Conservation (phyloP, 2,797 vertebrate genomes). For the Discoglossus pictus region DNA sequence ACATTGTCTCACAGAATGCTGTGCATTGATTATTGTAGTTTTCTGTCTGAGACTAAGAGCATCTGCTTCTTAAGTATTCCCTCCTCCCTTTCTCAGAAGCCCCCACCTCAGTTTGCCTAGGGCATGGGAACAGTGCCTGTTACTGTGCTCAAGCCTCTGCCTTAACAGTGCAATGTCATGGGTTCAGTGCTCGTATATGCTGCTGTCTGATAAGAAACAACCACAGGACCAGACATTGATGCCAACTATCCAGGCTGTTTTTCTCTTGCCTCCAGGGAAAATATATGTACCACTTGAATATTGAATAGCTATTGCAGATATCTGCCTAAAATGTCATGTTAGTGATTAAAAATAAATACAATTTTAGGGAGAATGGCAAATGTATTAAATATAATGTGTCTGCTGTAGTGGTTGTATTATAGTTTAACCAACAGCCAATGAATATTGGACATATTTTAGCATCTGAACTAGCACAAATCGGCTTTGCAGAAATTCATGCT, state of each 20-base stretch:
- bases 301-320: slow-evolving; percentile 4
- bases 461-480: too few relatives aligned
- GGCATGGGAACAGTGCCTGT: slow-evolving; percentile 68
- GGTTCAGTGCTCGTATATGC: slow-evolving; percentile 57
- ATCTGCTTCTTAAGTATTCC: slow-evolving; percentile 66
- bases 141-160: slow-evolving; percentile 48
- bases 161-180: slow-evolving; percentile 50
- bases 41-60: slow-evolving; percentile 65
- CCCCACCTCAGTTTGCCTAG: slow-evolving; percentile 56
- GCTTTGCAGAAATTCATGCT: too few relatives aligned
- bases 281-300: slow-evolving; percentile 8
- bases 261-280: slow-evolving; percentile 56
- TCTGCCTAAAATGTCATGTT: background rate
- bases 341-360: too few relatives aligned
- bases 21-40: slow-evolving; percentile 63
- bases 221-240: slow-evolving; percentile 39
- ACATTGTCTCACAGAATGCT: slow-evolving; percentile 65
- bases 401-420: too few relatives aligned
- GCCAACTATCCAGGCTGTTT: slow-evolving; percentile 48
- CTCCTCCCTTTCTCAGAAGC: slow-evolving; percentile 61
- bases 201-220: slow-evolving; percentile 60
- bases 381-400: too few relatives aligned
- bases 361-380: too few relatives aligned
- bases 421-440: too few relatives aligned
- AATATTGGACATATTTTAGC: too few relatives aligned